phyloP scores from a whole-genome alignment of 2,113 vertebrate genomes.

The Poecilia latipinna region DNA sequence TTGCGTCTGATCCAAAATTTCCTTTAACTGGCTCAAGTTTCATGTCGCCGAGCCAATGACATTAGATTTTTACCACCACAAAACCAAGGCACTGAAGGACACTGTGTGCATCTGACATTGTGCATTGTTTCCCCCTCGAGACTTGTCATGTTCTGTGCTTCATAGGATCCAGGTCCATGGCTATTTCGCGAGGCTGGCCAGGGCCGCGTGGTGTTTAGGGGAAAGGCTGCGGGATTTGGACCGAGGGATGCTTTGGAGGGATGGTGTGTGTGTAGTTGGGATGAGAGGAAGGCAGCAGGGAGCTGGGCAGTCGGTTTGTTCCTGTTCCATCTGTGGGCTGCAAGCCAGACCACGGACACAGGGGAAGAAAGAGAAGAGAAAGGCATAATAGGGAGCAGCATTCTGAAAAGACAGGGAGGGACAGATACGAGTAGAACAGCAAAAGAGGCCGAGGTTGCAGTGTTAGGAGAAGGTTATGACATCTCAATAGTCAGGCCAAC shows the following conservation, averaged over 20 bases:
- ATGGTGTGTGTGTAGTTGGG: slow-evolving; percentile 65
- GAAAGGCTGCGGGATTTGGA: slow-evolving; percentile 69
- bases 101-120: slow-evolving; percentile 53
- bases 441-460: slow-evolving; percentile 7
- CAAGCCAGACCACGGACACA: slow-evolving; percentile 66
- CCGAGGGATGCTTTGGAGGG: slow-evolving; percentile 29
- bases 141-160: slow-evolving; percentile 50
- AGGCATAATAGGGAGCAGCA: slow-evolving; percentile 28
- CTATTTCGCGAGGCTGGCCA: slow-evolving; percentile 63
- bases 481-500: not conserved
- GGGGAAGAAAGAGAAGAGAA: slow-evolving; percentile 38
- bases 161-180: slow-evolving; percentile 68
- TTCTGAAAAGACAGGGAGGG: slow-evolving; percentile 42
- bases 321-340: slow-evolving; percentile 66
- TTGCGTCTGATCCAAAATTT: slow-evolving; percentile 49
- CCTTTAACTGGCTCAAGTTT: slow-evolving; percentile 35
- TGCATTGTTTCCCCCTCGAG: slow-evolving; percentile 58
- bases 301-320: slow-evolving; percentile 67
- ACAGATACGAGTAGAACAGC: slow-evolving; percentile 9
- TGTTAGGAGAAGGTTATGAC: not conserved
- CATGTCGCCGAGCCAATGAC: slow-evolving; percentile 35
- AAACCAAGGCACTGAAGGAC: slow-evolving; percentile 43
- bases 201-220: slow-evolving; percentile 50
- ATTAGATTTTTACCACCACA: slow-evolving; percentile 29
- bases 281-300: slow-evolving; percentile 73